A percentile compares a stretch with the other conserved stretches of the same genome.
phyloP scores from a whole-genome alignment of 2,797 vertebrate species.

The Cacajao melanocephalus region DNA sequence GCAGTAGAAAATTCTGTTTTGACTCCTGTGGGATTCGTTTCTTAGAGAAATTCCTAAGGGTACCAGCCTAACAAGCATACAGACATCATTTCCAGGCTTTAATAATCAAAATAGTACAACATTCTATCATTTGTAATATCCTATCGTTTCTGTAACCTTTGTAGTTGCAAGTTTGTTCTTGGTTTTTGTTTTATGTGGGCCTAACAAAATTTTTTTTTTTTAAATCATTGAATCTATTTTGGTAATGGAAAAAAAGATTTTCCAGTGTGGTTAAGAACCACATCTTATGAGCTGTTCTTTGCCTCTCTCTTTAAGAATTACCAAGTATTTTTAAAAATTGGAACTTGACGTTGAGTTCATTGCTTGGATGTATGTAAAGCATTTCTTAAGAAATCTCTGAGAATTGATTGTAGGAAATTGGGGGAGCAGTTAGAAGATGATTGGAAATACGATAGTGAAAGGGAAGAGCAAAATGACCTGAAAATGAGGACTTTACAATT shows the following conservation, averaged over 20 bases:
- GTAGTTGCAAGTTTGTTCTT: constrained; percentile 13
- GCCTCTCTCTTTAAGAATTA: constrained; percentile 59
- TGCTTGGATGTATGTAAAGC: constrained; percentile 33
- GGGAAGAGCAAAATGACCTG: neutral
- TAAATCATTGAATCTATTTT: constrained; percentile 57
- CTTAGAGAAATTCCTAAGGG: constrained; percentile 26
- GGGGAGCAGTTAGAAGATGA: neutral
- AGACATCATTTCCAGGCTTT: neutral
- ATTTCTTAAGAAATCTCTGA: constrained; percentile 61
- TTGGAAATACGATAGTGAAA: constrained; percentile 22
- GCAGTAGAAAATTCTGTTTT: constrained; percentile 36
- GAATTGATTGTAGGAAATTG: constrained; percentile 18
- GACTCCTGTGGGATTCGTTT: constrained; percentile 5
- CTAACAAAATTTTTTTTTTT: neutral
- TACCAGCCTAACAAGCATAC: constrained; percentile 8
- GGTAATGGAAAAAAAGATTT: constrained; percentile 68
- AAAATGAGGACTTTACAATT: constrained; percentile 42
- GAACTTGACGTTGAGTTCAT: constrained; percentile 43
- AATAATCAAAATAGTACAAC: constrained; percentile 6
- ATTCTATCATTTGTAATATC: neutral
- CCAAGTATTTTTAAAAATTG: constrained; percentile 56
- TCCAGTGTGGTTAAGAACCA: constrained; percentile 58
- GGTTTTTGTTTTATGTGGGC: constrained; percentile 29
- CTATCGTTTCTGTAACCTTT: constrained; percentile 44
- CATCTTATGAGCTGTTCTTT: constrained; percentile 63